Base-by-base conservation (phyloP, 1,140 invertebrate species). In the Papilio helenus region DNA sequence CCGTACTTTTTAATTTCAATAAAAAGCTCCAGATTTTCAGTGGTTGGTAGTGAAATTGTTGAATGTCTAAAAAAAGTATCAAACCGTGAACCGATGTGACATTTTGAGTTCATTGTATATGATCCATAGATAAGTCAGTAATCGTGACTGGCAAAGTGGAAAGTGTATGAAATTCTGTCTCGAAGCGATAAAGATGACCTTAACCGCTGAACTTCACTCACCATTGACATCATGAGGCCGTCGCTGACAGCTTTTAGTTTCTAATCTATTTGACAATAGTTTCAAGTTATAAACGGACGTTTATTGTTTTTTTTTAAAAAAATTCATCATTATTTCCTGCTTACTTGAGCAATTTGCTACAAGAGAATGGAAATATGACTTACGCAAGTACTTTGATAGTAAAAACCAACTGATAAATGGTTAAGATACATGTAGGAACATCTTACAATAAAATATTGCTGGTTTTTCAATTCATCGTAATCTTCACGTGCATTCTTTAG, bases 111-210 rank as follows among this genome's bases (percentile, higher is more conserved):
- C 72, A 46, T 74, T 42, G 42, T 14, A 58, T 76, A 39, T 77
- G 76, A 44, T 65, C 76, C n/a, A 42, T 61, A 77, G 76, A 77
- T 77, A 77, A 65, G 9, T 58, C 18, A 10, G 76, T 44, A 61
- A 65, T 77, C 76, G 76, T 76, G 74, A 77, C 72, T 68, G 73
- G 78, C 72, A 78, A 83, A 79, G 72, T 83, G 82, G 83, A 85
- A 85, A 84, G 76, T 83, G 79, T 83, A 83, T 82, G 83, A 82
- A 84, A 85, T 84, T 80, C 72, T 82, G 71, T 79, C 81, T 82
- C 55, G 58, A 14, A 51, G 26, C 72, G 82, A 83, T 86, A 87
- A 81, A 80, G 29, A 68, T 77, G 84, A 83, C 81, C 82, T 82
- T 74, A 79, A 77, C 72, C 20, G 49, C 46, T 80, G 79, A 84